A percentile compares a stretch with the other conserved stretches of the same genome.
phyloP scores from a whole-genome alignment of 2,888 invertebrate species.

The Plagodis pulveraria region DNA sequence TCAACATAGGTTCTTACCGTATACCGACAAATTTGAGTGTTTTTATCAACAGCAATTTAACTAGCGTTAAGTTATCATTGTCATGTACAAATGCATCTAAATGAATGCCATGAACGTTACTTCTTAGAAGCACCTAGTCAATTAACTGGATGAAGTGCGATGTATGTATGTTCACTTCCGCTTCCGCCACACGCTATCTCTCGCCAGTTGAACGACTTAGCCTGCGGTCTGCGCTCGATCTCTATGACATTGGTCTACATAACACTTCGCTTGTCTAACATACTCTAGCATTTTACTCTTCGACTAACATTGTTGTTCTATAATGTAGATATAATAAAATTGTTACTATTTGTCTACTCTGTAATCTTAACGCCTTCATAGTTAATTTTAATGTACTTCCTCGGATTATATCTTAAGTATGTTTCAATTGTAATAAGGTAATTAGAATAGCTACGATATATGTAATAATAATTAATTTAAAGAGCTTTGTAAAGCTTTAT shows the following conservation, averaged over 20 bases:
- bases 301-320: slow-evolving; percentile 50
- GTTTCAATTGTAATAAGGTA: slow-evolving; percentile 58
- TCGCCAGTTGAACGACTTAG: slow-evolving; percentile 39
- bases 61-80: slow-evolving; percentile 13
- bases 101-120: slow-evolving; percentile 12
- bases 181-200: slow-evolving; percentile 46
- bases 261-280: slow-evolving; percentile 72
- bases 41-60: slow-evolving; percentile 7
- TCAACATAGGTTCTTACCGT: background rate
- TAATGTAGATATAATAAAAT: slow-evolving; percentile 45
- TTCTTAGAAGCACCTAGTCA: slow-evolving; percentile 31
- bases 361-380: slow-evolving; percentile 66
- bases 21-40: background rate
- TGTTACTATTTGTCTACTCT: slow-evolving; percentile 57
- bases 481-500: slow-evolving; percentile 84
- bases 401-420: slow-evolving; percentile 52
- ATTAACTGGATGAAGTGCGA: slow-evolving; percentile 8
- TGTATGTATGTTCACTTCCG: slow-evolving; percentile 18
- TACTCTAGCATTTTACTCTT: slow-evolving; percentile 55
- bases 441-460: slow-evolving; percentile 58
- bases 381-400: slow-evolving; percentile 54
- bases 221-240: slow-evolving; percentile 51
- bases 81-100: slow-evolving; percentile 13
- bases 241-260: slow-evolving; percentile 67
- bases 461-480: slow-evolving; percentile 70